Conservation (phyloP, 2,113 vertebrate genomes). For the Piaya cayana region DNA sequence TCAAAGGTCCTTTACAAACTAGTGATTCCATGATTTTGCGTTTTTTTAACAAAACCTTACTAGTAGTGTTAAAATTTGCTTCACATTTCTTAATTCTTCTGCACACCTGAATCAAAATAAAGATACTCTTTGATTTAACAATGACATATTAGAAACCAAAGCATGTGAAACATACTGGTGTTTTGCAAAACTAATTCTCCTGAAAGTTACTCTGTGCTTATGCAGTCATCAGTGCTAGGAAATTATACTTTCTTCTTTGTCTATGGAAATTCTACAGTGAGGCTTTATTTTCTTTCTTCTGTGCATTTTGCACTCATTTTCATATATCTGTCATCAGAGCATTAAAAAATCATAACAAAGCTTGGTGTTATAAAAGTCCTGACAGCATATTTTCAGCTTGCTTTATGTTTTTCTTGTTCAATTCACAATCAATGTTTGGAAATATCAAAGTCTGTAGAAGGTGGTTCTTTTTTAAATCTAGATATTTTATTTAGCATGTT, state of each 20-base stretch:
- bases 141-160: constrained; percentile 57
- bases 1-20: too few species aligned
- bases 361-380: constrained; percentile 35
- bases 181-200: constrained; percentile 72
- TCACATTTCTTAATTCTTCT: background rate
- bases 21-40: too few species aligned
- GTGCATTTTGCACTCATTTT: constrained; percentile 63
- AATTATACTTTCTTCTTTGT: constrained; percentile 26
- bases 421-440: constrained; percentile 47
- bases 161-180: constrained; percentile 61
- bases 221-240: constrained; percentile 17
- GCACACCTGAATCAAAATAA: background rate
- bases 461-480: background rate
- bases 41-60: background rate
- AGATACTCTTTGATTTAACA: constrained; percentile 59
- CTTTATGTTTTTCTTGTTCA: constrained; percentile 44
- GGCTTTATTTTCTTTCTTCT: constrained; percentile 47
- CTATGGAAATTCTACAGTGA: constrained; percentile 45
- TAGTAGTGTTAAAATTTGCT: background rate
- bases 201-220: constrained; percentile 37
- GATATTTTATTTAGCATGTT: constrained; percentile 31
- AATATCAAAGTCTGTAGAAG: constrained; percentile 56
- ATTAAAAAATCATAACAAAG: constrained; percentile 73
- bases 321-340: constrained; percentile 56
- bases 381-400: constrained; percentile 56